Percentiles rank a stretch among this genome's conserved stretches.
These are phyloP conservation scores for Drosophila oshimai DNA, from an alignment of 1,140 invertebrate species.

Conservation along the genomic window DNA sequence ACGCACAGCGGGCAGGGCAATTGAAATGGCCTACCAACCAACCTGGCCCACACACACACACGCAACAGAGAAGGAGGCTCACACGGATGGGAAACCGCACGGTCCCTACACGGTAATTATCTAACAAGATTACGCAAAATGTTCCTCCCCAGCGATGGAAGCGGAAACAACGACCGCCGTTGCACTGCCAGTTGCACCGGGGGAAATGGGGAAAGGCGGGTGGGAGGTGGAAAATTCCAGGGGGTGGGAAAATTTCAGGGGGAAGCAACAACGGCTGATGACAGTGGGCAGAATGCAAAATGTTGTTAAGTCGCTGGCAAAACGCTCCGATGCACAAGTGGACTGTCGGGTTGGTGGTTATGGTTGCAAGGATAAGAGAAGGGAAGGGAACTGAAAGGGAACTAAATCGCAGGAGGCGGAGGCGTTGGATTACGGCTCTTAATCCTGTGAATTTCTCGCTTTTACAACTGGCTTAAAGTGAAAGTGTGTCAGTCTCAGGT, in stretches of 20 bases:
- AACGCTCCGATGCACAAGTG: conserved; percentile 46
- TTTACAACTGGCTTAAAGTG: conserved; percentile 45
- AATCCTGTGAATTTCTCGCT: conserved; percentile 46
- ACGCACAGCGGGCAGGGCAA: conserved; percentile 10
- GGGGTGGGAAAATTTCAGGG: neutral
- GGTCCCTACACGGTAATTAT: conserved; percentile 46
- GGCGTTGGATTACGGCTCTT: conserved; percentile 44
- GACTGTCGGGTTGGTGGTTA: conserved; percentile 44
- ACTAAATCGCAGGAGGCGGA: neutral
- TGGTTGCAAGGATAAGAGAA: conserved; percentile 18
- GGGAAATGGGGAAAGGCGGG: neutral
- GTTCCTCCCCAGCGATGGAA: conserved; percentile 29
- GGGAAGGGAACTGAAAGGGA: too few relatives aligned
- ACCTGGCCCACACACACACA: conserved; percentile 14
- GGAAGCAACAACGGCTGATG: conserved; percentile 26
- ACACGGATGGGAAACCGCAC: conserved; percentile 31
- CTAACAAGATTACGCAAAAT: conserved; percentile 46
- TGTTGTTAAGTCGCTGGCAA: conserved; percentile 44
- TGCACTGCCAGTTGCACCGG: neutral
- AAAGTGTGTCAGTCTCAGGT: conserved; percentile 46
- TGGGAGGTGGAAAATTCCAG: neutral
- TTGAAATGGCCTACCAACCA: conserved; percentile 40
- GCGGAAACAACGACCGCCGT: conserved; percentile 33
- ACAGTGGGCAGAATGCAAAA: conserved; percentile 48
- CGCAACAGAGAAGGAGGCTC: neutral